Evolutionary conservation across 2,888 invertebrate genomes (phyloP).

Genomic region (Anaspis maculata): DNA sequence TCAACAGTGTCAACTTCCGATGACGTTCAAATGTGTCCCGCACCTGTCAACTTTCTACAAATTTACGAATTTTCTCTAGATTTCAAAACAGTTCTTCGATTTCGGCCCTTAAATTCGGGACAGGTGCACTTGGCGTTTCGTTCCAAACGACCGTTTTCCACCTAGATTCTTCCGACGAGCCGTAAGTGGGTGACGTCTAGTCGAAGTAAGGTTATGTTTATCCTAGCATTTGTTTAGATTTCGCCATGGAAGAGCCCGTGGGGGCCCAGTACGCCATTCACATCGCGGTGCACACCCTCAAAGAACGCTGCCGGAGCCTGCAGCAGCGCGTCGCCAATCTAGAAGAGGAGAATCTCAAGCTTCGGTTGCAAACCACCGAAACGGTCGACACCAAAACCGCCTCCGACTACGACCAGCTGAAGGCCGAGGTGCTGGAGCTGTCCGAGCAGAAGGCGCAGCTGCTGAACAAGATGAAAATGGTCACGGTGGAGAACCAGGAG

Average conservation of each 20-base stretch:
- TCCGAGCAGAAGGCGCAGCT: slow-evolving; percentile 68
- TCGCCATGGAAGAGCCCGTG: slow-evolving; percentile 35
- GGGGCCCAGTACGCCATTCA: slow-evolving; percentile 54
- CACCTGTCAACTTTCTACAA: too few species aligned
- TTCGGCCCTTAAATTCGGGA: too few species aligned
- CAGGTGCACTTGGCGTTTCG: too few species aligned
- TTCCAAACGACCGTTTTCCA: too few species aligned
- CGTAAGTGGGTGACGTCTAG: too few species aligned
- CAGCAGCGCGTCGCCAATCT: slow-evolving; percentile 61
- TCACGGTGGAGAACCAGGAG: slow-evolving; percentile 71
- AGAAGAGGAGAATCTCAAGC: slow-evolving; percentile 67
- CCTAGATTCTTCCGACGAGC: too few species aligned
- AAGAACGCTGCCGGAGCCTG: slow-evolving; percentile 69
- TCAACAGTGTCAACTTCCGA: too few species aligned
- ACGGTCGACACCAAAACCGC: slow-evolving; percentile 18
- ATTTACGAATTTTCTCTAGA: too few species aligned
- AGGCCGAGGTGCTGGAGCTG: slow-evolving; percentile 59
- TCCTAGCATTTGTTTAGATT: too few species aligned
- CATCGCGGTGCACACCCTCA: slow-evolving; percentile 72
- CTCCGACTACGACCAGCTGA: slow-evolving; percentile 45
- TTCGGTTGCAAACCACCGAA: slow-evolving; percentile 43
- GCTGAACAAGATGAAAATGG: slow-evolving; percentile 70
- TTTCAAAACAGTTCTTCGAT: too few species aligned
- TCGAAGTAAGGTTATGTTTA: too few species aligned
- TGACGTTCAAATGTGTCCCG: too few species aligned